phyloP scores from a whole-genome alignment of 2,888 invertebrate species.

The Ichneumon xanthorius region DNA sequence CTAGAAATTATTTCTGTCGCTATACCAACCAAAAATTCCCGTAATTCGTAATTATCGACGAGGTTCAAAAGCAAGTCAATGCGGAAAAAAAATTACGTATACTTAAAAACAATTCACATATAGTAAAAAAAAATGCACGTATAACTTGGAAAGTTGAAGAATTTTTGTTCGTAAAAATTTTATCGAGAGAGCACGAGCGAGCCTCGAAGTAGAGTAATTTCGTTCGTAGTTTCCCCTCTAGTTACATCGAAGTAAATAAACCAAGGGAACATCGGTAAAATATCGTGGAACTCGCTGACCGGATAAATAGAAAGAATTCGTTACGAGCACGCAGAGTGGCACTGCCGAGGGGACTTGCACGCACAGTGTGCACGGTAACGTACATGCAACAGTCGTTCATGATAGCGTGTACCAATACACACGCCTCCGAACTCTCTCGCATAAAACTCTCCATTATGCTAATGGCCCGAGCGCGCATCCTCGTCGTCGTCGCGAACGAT shows the following conservation, averaged over 20 bases:
- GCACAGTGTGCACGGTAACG: background rate
- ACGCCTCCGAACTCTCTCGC: conserved; percentile 29
- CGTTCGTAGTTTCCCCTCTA: background rate
- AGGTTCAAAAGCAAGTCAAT: too few species aligned
- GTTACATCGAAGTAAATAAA: conserved; percentile 2
- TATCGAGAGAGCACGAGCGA: background rate
- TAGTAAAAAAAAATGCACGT: too few species aligned
- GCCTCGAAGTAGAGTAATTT: background rate
- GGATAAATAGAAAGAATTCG: conserved; percentile 21
- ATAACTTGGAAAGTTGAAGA: background rate
- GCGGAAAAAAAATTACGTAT: too few species aligned
- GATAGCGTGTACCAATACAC: conserved; percentile 39
- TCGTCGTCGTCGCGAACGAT: conserved; percentile 59
- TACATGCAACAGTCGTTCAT: conserved; percentile 2
- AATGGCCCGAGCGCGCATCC: conserved; percentile 59
- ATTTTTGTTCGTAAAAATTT: background rate
- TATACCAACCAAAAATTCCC: too few species aligned
- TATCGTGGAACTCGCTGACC: background rate
- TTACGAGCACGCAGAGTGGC: conserved; percentile 24
- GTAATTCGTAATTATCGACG: too few species aligned
- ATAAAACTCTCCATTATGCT: conserved; percentile 67
- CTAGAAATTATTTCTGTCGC: too few species aligned
- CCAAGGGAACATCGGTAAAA: background rate
- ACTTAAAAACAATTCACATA: too few species aligned
- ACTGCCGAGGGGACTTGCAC: conserved; percentile 3